Base-by-base conservation (phyloP, 1,140 invertebrate genomes). In the Drosophila chauvacae region DNA sequence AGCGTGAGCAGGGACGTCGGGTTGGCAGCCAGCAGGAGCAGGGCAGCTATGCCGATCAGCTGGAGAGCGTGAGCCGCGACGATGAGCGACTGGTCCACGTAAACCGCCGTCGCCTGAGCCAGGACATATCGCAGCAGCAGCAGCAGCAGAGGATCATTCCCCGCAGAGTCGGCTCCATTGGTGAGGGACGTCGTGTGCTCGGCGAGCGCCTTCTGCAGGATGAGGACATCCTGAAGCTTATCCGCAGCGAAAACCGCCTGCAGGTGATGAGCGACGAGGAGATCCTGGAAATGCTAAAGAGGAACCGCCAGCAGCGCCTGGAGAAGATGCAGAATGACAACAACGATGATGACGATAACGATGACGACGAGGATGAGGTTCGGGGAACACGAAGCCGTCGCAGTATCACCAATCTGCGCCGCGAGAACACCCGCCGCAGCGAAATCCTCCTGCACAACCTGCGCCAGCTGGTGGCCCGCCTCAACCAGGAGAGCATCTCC, bases 401-500 rank as follows among this genome's bases (percentile, higher is more conserved):
- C 55, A 83, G 83, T 26, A 45, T 87, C 41, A 23, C 47, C 23
- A 74, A 10, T 42, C 11, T 35, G 13, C 6, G n/a, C 13, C 41
- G 70, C n/a, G 48, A 55, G 11, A 23, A 23, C 13, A 35, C 28
- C 9, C 85, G 86, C 0, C 81, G 66, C 23, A 58, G 73, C 33
- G 85, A 90, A 53, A 58, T 85, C 7, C n/a, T 86, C 0, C 13
- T 85, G 55, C 86, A 90, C 7, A 90, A 55, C 39, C 53, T 90
- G 0, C 86, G 82, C 23, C 85, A 90, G 42, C 53, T 90, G 58
- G 41, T 90, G 58, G 85, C 86, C 1, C 85, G 86, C n/a, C 47
- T 90, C 7, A 90, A 90, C 62, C 85, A 86, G 56, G 85, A 90
- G 42, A 68, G 55, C 48, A 77, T 86, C 6, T 47, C 86, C 11